These are phyloP conservation scores for Cryptoprocta ferox DNA, from an alignment of 2,797 vertebrate genomes.

Conservation along the genomic window DNA sequence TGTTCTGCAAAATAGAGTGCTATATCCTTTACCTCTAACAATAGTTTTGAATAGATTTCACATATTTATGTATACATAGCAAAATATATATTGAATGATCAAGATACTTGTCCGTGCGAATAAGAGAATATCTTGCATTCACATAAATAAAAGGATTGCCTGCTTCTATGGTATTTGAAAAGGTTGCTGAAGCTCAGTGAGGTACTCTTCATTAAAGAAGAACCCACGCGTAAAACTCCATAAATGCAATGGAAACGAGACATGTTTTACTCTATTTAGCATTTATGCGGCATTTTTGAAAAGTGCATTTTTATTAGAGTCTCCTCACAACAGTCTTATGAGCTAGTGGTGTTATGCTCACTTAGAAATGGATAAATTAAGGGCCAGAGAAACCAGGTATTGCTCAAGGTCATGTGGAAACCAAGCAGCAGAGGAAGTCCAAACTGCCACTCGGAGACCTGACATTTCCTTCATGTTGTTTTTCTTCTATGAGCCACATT, in stretches of 20 bases:
- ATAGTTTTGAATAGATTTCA: not conserved
- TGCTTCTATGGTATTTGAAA: conserved; percentile 38
- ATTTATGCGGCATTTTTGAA: conserved; percentile 64
- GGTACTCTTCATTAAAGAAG: conserved; percentile 24
- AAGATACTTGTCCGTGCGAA: not conserved
- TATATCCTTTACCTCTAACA: conserved; percentile 24
- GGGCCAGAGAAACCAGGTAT: not conserved
- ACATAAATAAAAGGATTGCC: not conserved
- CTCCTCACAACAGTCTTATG: not conserved
- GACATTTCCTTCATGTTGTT: conserved; percentile 46
- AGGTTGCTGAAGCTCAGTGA: conserved; percentile 7
- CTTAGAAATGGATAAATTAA: conserved; percentile 47
- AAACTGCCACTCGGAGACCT: conserved; percentile 44
- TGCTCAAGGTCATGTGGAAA: not conserved
- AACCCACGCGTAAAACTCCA: not conserved
- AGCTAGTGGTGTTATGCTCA: not conserved
- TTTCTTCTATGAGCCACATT: not conserved
- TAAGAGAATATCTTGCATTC: not conserved
- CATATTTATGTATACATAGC: not conserved
- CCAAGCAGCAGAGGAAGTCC: not conserved
- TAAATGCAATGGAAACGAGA: not conserved
- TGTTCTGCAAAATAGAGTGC: not conserved
- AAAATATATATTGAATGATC: not conserved
- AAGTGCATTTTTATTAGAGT: conserved; percentile 66
- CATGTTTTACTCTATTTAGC: conserved; percentile 61